Percentiles rank a stretch among this genome's conserved stretches.
Evolutionary conservation across 2,888 invertebrate species (phyloP).

Genomic region (Tenthredo livida): DNA sequence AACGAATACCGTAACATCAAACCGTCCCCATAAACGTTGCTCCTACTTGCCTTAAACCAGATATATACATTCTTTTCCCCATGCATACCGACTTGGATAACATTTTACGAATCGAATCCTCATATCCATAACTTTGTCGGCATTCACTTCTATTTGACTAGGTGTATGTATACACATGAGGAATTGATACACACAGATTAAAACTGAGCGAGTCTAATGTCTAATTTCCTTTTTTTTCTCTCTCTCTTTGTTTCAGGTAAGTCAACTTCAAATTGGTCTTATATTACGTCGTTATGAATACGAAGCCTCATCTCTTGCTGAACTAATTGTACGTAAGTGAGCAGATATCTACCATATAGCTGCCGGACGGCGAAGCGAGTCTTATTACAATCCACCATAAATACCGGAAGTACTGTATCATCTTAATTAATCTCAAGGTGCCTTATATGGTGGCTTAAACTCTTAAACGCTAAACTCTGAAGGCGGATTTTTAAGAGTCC

Average conservation of each 20-base stretch:
- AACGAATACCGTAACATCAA: not conserved
- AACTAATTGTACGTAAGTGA: constrained; percentile 35
- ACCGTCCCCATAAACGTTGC: constrained; percentile 48
- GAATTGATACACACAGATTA: not conserved
- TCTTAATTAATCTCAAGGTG: constrained; percentile 45
- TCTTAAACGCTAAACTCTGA: constrained; percentile 6
- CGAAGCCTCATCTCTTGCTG: constrained; percentile 14
- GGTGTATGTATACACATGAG: not conserved
- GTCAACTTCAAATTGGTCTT: constrained; percentile 10
- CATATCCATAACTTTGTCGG: constrained; percentile 49
- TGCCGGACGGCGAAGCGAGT: constrained; percentile 15
- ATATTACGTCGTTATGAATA: constrained; percentile 4
- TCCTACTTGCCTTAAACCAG: constrained; percentile 35
- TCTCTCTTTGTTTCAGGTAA: constrained; percentile 48
- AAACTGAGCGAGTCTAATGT: not conserved
- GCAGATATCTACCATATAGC: constrained; percentile 9
- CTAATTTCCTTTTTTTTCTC: not conserved
- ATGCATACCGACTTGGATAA: constrained; percentile 1
- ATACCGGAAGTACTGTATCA: constrained; percentile 52
- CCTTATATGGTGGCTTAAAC: constrained; percentile 44
- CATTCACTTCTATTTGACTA: not conserved
- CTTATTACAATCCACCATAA: constrained; percentile 42
- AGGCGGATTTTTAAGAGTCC: constrained; percentile 1
- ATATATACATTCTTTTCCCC: constrained; percentile 45
- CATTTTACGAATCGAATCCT: constrained; percentile 43